A percentile compares a stretch with the other conserved stretches of the same genome.
These are phyloP conservation scores for Bolinopsis microptera DNA, from an alignment of 37 sponge, comb jelly and placozoan species.

Conservation along the genomic window DNA sequence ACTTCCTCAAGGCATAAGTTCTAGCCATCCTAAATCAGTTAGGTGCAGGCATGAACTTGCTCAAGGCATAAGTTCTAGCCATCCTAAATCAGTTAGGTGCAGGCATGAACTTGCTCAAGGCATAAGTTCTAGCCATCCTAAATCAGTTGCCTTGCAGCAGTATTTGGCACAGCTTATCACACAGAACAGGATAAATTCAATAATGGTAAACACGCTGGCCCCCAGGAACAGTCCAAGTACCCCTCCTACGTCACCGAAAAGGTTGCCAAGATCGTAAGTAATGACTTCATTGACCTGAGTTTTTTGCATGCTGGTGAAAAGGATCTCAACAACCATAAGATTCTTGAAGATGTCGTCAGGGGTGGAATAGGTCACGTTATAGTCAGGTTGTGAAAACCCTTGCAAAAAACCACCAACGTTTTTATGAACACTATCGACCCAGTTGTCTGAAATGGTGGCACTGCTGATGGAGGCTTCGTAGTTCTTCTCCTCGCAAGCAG, in stretches of 20 bases:
- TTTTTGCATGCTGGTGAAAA: background rate
- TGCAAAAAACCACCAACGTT: background rate
- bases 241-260: background rate
- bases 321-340: background rate
- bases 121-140: no score
- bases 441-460: background rate
- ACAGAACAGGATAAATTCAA: background rate
- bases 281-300: background rate
- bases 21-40: no score
- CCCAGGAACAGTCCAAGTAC: constrained; percentile 1
- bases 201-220: background rate
- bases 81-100: no score
- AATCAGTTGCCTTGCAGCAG: no score
- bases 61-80: no score
- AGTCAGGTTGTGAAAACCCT: background rate
- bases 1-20: no score
- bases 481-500: background rate
- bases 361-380: background rate
- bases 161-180: background rate
- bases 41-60: no score
- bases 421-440: background rate
- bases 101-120: no score
- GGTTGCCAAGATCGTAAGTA: background rate
- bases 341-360: background rate
- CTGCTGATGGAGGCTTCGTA: background rate